Conservation (phyloP, 2,797 vertebrate genomes). For the Amblyraja radiata region DNA sequence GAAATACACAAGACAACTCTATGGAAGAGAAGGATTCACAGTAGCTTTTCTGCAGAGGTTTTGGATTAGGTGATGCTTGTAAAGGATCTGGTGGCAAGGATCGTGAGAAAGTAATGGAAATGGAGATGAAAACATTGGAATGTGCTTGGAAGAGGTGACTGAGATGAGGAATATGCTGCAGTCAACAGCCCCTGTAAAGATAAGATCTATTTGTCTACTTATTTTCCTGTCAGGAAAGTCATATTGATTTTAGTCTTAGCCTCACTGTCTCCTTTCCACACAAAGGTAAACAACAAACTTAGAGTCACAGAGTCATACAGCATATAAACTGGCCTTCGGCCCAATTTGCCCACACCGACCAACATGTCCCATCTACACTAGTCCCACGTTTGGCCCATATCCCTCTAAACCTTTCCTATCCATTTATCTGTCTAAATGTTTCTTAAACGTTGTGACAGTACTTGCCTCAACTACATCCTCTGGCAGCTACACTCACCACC, state of each 20-base stretch:
- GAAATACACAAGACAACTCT: too few species aligned
- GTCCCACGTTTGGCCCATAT: too few species aligned
- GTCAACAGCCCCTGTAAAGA: not conserved
- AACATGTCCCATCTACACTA: too few species aligned
- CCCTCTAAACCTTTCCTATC: too few species aligned
- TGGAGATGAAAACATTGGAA: not conserved
- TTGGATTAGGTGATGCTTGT: not conserved
- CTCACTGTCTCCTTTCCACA: not conserved
- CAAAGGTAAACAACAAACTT: not conserved
- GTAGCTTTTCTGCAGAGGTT: not conserved
- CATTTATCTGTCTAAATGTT: too few species aligned
- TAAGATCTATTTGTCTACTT: not conserved
- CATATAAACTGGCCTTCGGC: too few species aligned
- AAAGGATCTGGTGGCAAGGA: not conserved
- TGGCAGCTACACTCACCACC: too few species aligned
- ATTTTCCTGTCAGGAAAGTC: not conserved
- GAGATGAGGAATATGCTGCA: not conserved
- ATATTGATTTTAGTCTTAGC: not conserved
- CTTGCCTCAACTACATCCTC: too few species aligned
- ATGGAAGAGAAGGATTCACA: too few species aligned
- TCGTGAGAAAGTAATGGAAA: not conserved
- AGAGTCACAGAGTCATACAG: too few species aligned
- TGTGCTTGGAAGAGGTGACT: not conserved
- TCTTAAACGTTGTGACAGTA: too few species aligned
- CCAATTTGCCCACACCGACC: too few species aligned